Evolutionary conservation across 2,797 vertebrate species (phyloP), one percentile per base, ranked within the genome.

Genomic region (Pangasius macronema): DNA sequence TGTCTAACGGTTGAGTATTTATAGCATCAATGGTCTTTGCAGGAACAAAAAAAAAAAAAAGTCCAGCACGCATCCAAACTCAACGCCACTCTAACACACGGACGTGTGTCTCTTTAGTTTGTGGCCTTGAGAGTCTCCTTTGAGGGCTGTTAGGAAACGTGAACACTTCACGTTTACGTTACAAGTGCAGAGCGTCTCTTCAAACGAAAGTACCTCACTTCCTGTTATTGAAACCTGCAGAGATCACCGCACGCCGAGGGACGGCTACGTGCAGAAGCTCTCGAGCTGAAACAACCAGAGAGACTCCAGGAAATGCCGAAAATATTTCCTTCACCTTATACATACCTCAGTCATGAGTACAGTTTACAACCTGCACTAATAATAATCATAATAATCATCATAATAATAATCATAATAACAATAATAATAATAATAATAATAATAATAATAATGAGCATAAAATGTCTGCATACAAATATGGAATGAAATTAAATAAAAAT

Each of bases 161-260:
- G 84, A 53, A 87, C 84, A 82, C 88, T 92, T 84, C 75, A 53
- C 30, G 86, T 87, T 65, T 86, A 87, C 89, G 86, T 85, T 82
- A 87, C 16, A 86, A 84, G 86, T 90, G 92, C 93, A 93, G 20
- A 85, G 46, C 13, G 72, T 42, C 73, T 67, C 84, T 76, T 79
- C 88, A 92, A 86, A 49, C 27, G 83, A 88, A 82, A 79, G 91
- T 91, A 91, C 92, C 95, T 95, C 93, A 92, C 93, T 96, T 96
- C 96, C 96, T 96, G 95, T 95, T 95, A 95, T 96, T 96, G 94
- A 94, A 93, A 89, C 89, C 91, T 88, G 90, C 92, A 88, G 89
- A 88, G 87, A 20, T 51, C 39, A 72, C 87, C 85, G 90, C 8
- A 53, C 14, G 24, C 70, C 30, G 20, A 88, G 89, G 87, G 84